Evolutionary conservation across 2,888 invertebrate species (phyloP), one percentile per base, ranked within the genome.

Genomic region (Ctenicera cuprea): DNA sequence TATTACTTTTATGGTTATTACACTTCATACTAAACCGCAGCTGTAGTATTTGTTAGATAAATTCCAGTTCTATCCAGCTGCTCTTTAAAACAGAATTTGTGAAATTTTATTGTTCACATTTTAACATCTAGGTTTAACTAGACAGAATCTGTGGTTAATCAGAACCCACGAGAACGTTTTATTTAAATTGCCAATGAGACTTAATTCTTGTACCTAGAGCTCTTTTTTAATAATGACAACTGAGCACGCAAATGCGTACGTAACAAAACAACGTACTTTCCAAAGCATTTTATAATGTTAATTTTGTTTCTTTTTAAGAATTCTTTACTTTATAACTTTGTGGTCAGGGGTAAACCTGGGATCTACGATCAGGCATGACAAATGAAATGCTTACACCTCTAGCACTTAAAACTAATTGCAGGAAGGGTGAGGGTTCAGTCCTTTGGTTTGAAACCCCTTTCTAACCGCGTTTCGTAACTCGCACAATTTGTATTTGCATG

Each of bases 391-490:
- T 26, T 54, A 54, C 54, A 65, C 54, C 57, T 64, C 57, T 45
- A 65, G 57, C 64, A 71, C 64, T 71, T 71, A 71, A 63, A 71
- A 71, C 64, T 45, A 71, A 71, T 71, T 65, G 71, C 64, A 64
- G 52, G 45, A 57, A 57, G 71, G 64, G 64, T 57, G 41, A 50
- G 50, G 30, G 54, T 14, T 54, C 14, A 16, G 14, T 54, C 14
- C 54, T 54, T 22, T 7, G 14, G 30, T n/a, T 30, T 45, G 43
- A 62, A 63, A 43, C 63, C 63, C 41, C 59, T 63, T 38, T 50
- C 41, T 65, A 63, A 71, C 52, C 64, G 57, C 57, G 45, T 45
- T 71, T 43, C 41, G 22, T 65, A 64, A 20, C 54, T 64, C 65
- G 57, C 33, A 14, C 43, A 64, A 57, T 71, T 71, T 71, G 54